Evolutionary conservation across 2,113 vertebrate species (phyloP).

Genomic region (Sarotherodon lohbergeri): DNA sequence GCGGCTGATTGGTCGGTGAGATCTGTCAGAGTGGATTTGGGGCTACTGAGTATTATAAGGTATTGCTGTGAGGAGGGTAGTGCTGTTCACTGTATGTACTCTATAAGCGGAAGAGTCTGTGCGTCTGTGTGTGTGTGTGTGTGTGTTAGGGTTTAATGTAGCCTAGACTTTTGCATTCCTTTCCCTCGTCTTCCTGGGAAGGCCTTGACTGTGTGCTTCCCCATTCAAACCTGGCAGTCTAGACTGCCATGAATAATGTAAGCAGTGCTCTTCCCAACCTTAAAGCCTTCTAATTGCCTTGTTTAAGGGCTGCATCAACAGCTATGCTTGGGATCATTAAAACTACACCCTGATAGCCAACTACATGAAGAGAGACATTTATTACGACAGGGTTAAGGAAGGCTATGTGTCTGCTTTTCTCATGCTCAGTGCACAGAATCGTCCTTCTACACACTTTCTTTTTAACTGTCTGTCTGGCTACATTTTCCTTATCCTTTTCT

Average conservation of each 20-base stretch:
- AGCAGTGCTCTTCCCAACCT: slow-evolving; percentile 35
- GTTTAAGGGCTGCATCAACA: slow-evolving; percentile 57
- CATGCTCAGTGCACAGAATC: not conserved
- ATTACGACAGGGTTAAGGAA: not conserved
- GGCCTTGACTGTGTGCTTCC: slow-evolving; percentile 49
- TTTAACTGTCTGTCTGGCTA: not conserved
- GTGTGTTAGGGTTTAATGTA: slow-evolving; percentile 5
- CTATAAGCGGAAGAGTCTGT: not conserved
- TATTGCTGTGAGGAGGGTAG: not conserved
- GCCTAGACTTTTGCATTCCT: slow-evolving; percentile 30
- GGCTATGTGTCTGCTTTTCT: not conserved
- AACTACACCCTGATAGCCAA: slow-evolving; percentile 29
- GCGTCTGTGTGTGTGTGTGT: not conserved
- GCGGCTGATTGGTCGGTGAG: slow-evolving; percentile 11
- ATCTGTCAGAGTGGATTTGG: slow-evolving; percentile 2
- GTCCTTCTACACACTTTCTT: not conserved
- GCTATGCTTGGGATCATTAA: slow-evolving; percentile 50
- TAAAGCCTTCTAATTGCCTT: slow-evolving; percentile 45
- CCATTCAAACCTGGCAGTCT: slow-evolving; percentile 42
- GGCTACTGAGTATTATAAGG: not conserved
- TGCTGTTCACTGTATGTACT: not conserved
- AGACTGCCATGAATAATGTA: slow-evolving; percentile 69
- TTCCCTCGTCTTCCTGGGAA: slow-evolving; percentile 45
- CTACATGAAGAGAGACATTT: slow-evolving; percentile 14
- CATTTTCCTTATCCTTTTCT: not conserved